phyloP scores from a whole-genome alignment of 2,888 invertebrate species.

The Epirrhoe tristata region DNA sequence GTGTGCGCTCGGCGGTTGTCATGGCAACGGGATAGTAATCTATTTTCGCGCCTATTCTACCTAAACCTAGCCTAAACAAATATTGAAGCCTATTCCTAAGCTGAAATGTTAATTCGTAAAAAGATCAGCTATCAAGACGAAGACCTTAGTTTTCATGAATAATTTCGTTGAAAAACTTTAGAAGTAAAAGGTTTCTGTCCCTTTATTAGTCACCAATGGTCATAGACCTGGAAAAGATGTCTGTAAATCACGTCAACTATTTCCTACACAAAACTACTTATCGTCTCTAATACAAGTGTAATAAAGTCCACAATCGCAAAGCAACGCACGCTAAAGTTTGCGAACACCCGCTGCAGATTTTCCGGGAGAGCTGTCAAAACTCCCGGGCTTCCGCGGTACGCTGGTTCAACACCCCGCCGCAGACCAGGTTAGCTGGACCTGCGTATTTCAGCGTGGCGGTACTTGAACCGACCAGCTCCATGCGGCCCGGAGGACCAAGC shows the following conservation, averaged over 20 bases:
- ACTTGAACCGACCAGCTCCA: slow-evolving; percentile 35
- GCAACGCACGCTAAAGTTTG: slow-evolving; percentile 45
- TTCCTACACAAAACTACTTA: slow-evolving; percentile 3
- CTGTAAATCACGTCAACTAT: slow-evolving; percentile 26
- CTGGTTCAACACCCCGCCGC: slow-evolving; percentile 64
- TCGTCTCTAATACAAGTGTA: slow-evolving; percentile 39
- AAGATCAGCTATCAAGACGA: slow-evolving; percentile 6
- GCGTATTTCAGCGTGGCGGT: slow-evolving; percentile 43
- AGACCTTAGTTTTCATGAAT: slow-evolving; percentile 1
- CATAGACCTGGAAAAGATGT: slow-evolving; percentile 40
- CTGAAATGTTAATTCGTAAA: slow-evolving; percentile 18
- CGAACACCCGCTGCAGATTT: slow-evolving; percentile 71
- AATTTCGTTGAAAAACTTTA: background rate
- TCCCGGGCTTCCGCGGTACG: slow-evolving; percentile 68
- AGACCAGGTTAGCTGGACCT: slow-evolving; percentile 60
- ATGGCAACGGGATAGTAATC: slow-evolving; percentile 50
- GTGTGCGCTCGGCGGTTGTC: slow-evolving; percentile 53
- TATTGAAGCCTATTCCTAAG: slow-evolving; percentile 26
- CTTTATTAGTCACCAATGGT: slow-evolving; percentile 24
- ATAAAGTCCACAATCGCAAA: slow-evolving; percentile 49
- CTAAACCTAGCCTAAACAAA: slow-evolving; percentile 30
- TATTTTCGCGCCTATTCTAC: slow-evolving; percentile 41
- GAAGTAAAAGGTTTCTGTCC: background rate
- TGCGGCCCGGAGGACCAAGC: slow-evolving; percentile 55
- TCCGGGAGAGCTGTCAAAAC: slow-evolving; percentile 75